Evolutionary conservation across 2,888 invertebrate genomes (phyloP).

Genomic region (Synergus gifuensis): DNA sequence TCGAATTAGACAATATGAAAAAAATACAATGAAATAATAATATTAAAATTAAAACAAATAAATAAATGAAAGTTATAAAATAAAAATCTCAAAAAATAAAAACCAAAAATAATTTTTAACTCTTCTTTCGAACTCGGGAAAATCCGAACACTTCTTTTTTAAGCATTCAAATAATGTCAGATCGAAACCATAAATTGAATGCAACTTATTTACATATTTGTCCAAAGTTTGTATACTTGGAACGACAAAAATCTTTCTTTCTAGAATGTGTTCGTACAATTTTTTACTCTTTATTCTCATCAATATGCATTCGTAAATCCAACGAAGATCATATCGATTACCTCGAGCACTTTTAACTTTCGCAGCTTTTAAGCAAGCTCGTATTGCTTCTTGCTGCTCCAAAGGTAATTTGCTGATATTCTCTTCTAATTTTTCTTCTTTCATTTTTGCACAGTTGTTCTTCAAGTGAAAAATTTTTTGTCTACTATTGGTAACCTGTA

Average conservation of each 20-base stretch:
- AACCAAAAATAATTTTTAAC: neutral
- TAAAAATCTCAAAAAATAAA: neutral
- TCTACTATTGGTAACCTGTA: neutral
- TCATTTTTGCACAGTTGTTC: neutral
- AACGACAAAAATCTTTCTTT: conserved; percentile 47
- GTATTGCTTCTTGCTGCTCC: conserved; percentile 31
- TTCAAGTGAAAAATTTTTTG: neutral
- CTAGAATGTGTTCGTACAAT: conserved; percentile 50
- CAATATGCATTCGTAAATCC: conserved; percentile 53
- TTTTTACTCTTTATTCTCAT: conserved; percentile 32
- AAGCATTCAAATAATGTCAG: conserved; percentile 11
- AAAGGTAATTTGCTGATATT: neutral
- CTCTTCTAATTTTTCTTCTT: neutral
- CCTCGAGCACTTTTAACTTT: conserved; percentile 33
- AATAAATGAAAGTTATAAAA: neutral
- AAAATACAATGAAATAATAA: no score
- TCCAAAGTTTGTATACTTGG: conserved; percentile 53
- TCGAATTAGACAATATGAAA: neutral
- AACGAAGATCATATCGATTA: conserved; percentile 41
- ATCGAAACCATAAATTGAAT: conserved; percentile 56
- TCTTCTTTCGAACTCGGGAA: conserved; percentile 48
- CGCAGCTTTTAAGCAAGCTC: conserved; percentile 39
- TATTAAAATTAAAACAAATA: no score
- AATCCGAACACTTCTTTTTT: conserved; percentile 50
- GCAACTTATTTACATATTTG: conserved; percentile 50